phyloP scores from a whole-genome alignment of 2,888 invertebrate genomes.

The Drosophila ustulata region DNA sequence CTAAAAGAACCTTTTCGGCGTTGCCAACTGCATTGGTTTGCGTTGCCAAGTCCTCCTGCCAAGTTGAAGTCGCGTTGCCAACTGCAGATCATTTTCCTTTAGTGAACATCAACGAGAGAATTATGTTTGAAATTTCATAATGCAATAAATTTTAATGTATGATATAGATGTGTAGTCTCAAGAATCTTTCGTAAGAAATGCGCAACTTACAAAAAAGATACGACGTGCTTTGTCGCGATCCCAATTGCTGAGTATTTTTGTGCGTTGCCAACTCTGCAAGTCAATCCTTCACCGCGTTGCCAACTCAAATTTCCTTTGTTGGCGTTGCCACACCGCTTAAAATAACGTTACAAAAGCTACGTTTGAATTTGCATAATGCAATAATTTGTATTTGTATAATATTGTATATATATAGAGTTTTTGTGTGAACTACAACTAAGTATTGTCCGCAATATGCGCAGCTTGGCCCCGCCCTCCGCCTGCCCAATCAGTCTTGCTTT shows the following conservation, averaged over 20 bases:
- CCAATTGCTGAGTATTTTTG: no score
- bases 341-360: background rate
- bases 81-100: background rate
- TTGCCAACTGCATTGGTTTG: background rate
- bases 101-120: background rate
- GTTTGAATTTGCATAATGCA: background rate
- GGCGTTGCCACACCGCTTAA: background rate
- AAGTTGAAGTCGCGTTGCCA: constrained; percentile 5
- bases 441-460: constrained; percentile 72
- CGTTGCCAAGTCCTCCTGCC: background rate
- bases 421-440: constrained; percentile 51
- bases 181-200: no score
- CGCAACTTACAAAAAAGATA: no score
- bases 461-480: constrained; percentile 27
- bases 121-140: constrained; percentile 4
- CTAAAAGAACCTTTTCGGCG: background rate
- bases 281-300: no score
- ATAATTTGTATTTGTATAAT: constrained; percentile 1
- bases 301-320: background rate
- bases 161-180: no score
- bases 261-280: constrained; percentile 3
- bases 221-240: no score
- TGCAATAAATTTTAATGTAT: background rate
- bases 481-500: constrained; percentile 69
- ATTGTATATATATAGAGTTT: constrained; percentile 25